phyloP scores from a whole-genome alignment of 2,888 invertebrate species.

The Lacanobia wlatinum region DNA sequence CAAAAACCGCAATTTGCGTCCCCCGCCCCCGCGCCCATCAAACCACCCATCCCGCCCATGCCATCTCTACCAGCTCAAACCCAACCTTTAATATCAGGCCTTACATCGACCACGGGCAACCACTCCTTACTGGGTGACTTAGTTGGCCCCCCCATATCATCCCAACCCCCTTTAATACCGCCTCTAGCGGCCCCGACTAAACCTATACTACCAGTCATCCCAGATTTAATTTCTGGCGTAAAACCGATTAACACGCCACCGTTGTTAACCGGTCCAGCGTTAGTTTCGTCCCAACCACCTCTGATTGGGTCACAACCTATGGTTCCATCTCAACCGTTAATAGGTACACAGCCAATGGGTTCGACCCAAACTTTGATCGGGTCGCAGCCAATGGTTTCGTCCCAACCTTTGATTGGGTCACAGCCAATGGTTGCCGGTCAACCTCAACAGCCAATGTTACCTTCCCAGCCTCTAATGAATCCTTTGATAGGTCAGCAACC shows the following conservation, averaged over 20 bases:
- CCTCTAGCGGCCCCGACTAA: constrained; percentile 70
- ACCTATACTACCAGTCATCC: constrained; percentile 74
- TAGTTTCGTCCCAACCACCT: constrained; percentile 56
- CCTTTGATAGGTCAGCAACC: constrained; percentile 30
- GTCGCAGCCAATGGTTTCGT: constrained; percentile 63
- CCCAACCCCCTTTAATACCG: constrained; percentile 61
- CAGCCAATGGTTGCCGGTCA: constrained; percentile 60
- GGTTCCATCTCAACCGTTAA: constrained; percentile 69
- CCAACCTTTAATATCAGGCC: constrained; percentile 49
- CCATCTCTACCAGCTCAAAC: constrained; percentile 58
- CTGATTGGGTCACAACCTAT: constrained; percentile 70
- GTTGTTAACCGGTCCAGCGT: constrained; percentile 63
- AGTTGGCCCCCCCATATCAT: constrained; percentile 38
- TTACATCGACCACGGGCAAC: constrained; percentile 47
- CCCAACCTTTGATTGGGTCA: constrained; percentile 69
- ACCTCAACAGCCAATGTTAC: constrained; percentile 63
- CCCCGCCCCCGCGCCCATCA: constrained; percentile 76
- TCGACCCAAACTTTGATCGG: constrained; percentile 59
- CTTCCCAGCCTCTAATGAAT: constrained; percentile 67
- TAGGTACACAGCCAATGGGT: constrained; percentile 61
- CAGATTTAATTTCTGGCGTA: constrained; percentile 84
- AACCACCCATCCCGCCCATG: constrained; percentile 85
- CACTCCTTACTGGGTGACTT: constrained; percentile 62
- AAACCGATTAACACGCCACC: constrained; percentile 72
- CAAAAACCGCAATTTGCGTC: constrained; percentile 77